These are phyloP conservation scores for Aphodius sticticus DNA, from an alignment of 2,888 invertebrate species.

Conservation along the genomic window DNA sequence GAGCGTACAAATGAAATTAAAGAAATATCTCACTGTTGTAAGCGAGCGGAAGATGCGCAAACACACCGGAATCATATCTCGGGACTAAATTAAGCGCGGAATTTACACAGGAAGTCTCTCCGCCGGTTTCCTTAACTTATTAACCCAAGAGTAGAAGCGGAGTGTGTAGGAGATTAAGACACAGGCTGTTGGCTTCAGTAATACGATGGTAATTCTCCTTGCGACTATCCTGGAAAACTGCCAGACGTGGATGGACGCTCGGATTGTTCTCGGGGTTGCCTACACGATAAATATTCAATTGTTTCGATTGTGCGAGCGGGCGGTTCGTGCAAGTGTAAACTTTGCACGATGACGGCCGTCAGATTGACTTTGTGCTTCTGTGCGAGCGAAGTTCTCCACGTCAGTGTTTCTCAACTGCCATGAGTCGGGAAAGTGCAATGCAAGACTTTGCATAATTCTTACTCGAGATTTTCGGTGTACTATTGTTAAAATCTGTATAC, in stretches of 20 bases:
- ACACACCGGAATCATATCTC: constrained; percentile 28
- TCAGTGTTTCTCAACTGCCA: too few relatives aligned
- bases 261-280: constrained; percentile 20
- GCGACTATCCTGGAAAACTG: constrained; percentile 22
- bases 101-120: constrained; percentile 25
- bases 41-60: background rate
- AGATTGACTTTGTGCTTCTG: background rate
- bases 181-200: constrained; percentile 51
- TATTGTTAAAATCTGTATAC: too few relatives aligned
- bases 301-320: constrained; percentile 34
- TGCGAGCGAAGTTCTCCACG: too few relatives aligned
- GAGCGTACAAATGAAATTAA: constrained; percentile 11
- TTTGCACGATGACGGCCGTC: background rate
- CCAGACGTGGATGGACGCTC: constrained; percentile 26
- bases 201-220: constrained; percentile 51
- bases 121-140: constrained; percentile 42
- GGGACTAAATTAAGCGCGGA: constrained; percentile 35
- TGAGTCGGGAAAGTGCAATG: too few relatives aligned
- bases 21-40: constrained; percentile 19
- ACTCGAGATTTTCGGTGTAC: too few relatives aligned
- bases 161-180: constrained; percentile 50
- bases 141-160: constrained; percentile 39
- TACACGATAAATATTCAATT: constrained; percentile 38
- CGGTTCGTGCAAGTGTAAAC: background rate
- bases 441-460: too few relatives aligned